These are phyloP conservation scores for Callipepla squamata DNA, from an alignment of 2,113 vertebrate genomes.

Conservation along the genomic window DNA sequence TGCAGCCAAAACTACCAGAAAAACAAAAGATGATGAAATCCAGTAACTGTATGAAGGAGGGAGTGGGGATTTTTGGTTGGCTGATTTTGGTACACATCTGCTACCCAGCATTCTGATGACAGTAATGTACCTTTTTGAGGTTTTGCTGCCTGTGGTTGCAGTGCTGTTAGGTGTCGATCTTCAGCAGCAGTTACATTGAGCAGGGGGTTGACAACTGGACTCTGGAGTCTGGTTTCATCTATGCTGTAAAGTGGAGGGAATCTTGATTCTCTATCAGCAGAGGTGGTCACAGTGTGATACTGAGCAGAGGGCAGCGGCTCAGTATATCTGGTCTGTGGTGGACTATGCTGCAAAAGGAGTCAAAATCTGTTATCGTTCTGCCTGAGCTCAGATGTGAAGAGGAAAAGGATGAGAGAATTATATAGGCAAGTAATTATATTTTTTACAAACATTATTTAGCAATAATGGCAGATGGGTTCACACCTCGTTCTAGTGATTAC, in stretches of 20 bases:
- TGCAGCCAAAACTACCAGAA: background rate
- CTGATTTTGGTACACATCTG: background rate
- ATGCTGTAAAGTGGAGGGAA: background rate
- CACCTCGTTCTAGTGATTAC: background rate
- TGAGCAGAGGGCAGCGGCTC: background rate
- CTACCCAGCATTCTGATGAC: rapidly evolving
- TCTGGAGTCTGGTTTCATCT: background rate
- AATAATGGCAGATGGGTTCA: background rate
- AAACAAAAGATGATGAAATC: background rate
- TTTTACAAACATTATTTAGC: background rate
- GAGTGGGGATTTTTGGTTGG: rapidly evolving
- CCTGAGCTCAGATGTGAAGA: background rate
- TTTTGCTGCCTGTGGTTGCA: background rate
- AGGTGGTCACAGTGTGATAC: background rate
- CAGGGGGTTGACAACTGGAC: background rate
- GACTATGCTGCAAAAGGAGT: slow-evolving; percentile 9
- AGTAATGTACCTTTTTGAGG: slow-evolving; percentile 17
- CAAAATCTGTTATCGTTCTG: background rate
- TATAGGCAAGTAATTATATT: background rate
- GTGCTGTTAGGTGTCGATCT: background rate
- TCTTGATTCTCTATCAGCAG: background rate
- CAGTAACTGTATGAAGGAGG: background rate
- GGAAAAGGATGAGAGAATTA: background rate
- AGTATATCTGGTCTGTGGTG: background rate
- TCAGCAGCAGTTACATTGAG: background rate